phyloP scores from a whole-genome alignment of 2,888 invertebrate species.

The Cacoxenus indagator region DNA sequence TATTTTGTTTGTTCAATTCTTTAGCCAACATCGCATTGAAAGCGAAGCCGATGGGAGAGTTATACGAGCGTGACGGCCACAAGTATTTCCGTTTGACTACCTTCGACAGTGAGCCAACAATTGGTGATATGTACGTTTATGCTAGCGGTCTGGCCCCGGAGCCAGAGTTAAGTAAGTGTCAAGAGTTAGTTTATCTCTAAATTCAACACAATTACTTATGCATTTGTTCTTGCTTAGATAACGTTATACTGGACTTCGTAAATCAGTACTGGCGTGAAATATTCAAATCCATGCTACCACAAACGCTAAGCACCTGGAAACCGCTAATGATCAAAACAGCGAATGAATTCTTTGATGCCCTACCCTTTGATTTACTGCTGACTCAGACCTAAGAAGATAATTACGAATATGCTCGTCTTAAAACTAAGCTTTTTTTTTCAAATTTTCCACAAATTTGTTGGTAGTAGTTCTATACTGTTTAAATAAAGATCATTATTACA shows the following conservation, averaged over 20 bases:
- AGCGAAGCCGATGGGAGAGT: slow-evolving; percentile 74
- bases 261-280: slow-evolving; percentile 75
- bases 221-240: slow-evolving; percentile 44
- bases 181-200: no score
- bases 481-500: no score
- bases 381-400: slow-evolving; percentile 47
- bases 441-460: no score
- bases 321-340: slow-evolving; percentile 59
- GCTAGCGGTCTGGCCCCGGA: slow-evolving; percentile 76
- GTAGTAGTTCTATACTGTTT: no score
- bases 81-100: slow-evolving; percentile 74
- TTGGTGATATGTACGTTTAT: slow-evolving; percentile 75
- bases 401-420: no score
- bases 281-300: slow-evolving; percentile 72
- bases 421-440: no score
- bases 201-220: neutral
- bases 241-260: slow-evolving; percentile 69
- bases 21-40: slow-evolving; percentile 75
- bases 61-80: slow-evolving; percentile 73
- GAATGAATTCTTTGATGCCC: slow-evolving; percentile 65
- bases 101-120: slow-evolving; percentile 76
- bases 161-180: slow-evolving; percentile 77
- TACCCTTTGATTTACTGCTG: slow-evolving; percentile 66
- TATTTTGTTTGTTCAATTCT: slow-evolving; percentile 31
- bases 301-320: slow-evolving; percentile 65